phyloP scores from a whole-genome alignment of 2,888 invertebrate species.

The Torymus texanus region DNA sequence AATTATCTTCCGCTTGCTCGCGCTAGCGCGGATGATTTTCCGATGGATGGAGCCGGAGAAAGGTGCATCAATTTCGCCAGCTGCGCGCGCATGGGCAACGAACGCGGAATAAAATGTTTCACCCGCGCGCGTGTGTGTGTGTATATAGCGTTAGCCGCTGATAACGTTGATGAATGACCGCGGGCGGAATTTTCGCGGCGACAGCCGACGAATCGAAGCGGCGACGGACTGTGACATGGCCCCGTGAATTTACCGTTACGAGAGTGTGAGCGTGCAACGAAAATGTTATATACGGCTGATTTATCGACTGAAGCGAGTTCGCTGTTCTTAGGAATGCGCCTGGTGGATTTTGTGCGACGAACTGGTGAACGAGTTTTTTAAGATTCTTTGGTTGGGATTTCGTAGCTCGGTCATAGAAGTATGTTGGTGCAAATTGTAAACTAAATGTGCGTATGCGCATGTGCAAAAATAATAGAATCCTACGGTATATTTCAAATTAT shows the following conservation, averaged over 20 bases:
- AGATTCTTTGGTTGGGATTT: no score
- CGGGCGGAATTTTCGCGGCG: slow-evolving; percentile 15
- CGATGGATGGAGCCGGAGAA: slow-evolving; percentile 33
- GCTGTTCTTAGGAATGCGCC: no score
- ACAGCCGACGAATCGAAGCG: slow-evolving; percentile 12
- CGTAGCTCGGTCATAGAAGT: no score
- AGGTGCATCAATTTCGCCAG: slow-evolving; percentile 42
- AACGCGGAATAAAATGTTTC: slow-evolving; percentile 41
- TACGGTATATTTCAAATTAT: no score
- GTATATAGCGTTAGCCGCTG: slow-evolving; percentile 10
- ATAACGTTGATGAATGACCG: slow-evolving; percentile 47
- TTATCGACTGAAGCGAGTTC: no score
- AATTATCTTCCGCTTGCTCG: slow-evolving; percentile 47
- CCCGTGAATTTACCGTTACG: slow-evolving; percentile 24
- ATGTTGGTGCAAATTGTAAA: no score
- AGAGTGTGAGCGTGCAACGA: slow-evolving; percentile 2
- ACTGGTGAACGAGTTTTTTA: no score
- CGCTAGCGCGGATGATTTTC: slow-evolving; percentile 40
- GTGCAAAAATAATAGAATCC: no score
- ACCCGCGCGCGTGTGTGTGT: background rate
- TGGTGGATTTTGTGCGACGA: no score
- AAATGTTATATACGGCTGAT: slow-evolving; percentile 8
- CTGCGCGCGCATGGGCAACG: background rate
- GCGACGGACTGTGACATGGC: background rate
- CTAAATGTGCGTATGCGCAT: no score